A percentile compares a stretch with the other conserved stretches of the same genome.
Evolutionary conservation across 2,888 invertebrate species (phyloP).

Genomic region (Epinotia ramella): DNA sequence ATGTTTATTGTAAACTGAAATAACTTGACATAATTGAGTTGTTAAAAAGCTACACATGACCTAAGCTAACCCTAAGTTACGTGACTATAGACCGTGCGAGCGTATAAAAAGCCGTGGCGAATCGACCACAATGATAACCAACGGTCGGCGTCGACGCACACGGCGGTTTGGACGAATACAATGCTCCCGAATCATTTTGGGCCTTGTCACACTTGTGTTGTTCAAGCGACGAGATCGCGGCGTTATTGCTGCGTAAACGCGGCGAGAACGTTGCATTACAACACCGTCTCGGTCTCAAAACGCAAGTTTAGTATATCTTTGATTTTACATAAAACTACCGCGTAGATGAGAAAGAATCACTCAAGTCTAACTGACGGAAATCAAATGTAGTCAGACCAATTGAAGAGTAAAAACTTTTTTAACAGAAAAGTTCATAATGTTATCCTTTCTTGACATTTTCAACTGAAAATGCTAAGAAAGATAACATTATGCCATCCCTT

Average conservation of each 20-base stretch:
- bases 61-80: constrained; percentile 63
- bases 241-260: background rate
- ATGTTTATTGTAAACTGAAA: constrained; percentile 3
- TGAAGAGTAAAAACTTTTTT: background rate
- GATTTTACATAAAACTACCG: too few species aligned
- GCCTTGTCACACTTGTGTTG: background rate
- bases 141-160: constrained; percentile 53
- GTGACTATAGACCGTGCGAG: constrained; percentile 48
- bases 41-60: constrained; percentile 54
- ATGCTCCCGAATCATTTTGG: constrained; percentile 44
- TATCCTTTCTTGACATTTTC: background rate
- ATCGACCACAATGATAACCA: constrained; percentile 69
- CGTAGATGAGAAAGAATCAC: too few species aligned
- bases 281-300: background rate
- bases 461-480: background rate
- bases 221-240: background rate
- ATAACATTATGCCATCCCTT: too few species aligned
- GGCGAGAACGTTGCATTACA: background rate
- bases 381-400: background rate
- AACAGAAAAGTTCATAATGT: background rate
- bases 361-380: background rate
- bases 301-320: background rate
- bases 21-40: constrained; percentile 24
- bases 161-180: constrained; percentile 54
- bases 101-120: constrained; percentile 76